Base-by-base conservation (phyloP, 2,113 vertebrate species). In the Prunella fulvescens region DNA sequence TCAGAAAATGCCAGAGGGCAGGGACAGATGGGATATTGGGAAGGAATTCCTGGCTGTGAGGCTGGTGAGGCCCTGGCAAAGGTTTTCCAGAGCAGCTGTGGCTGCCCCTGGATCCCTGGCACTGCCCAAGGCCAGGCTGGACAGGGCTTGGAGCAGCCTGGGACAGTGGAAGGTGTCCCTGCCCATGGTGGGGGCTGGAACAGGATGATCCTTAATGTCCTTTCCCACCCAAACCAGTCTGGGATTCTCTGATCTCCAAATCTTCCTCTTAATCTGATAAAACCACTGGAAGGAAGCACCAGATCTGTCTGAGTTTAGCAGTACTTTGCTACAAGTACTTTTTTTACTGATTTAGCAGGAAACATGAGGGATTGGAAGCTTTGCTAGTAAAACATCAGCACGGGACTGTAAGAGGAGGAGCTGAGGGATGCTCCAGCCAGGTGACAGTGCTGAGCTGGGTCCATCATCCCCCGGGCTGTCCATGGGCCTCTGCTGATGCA, bases 101-200 rank as follows among this genome's bases (percentile, higher is more conserved):
- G 39, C 61, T 82, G 47, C 5, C 47, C 61, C 53, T 53, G 67
- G 8, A 67, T 60, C 45, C 69, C 70, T n/a, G 54, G 33, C 9
- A 57, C 19, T 22, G 40, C 0, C 25, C 37, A 4, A 17, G 86
- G 45, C 12, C 62, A 61, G 47, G 17, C 0, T 82, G 78, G 77
- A 81, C 0, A 0, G 33, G 18, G 23, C 51, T 64, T 4, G 67
- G 61, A 76, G n/a, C 19, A 40, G 0, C 17, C 39, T 54, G 70
- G 40, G 53, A 26, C 0, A 13, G 14, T 11, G 37, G 26, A 1
- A 89, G 16, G 6, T 25, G 28, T 29, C 28, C 28, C 45, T 67
- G 60, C 5, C 9, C 39, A 18, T 7, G 28, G 28, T 16, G 60
- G 24, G 8, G 7, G 19, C 1, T 31, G n/a, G 6, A 0, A 48